Evolutionary conservation across 2,888 invertebrate species (phyloP).

Genomic region (Caenorhabditis sinica): DNA sequence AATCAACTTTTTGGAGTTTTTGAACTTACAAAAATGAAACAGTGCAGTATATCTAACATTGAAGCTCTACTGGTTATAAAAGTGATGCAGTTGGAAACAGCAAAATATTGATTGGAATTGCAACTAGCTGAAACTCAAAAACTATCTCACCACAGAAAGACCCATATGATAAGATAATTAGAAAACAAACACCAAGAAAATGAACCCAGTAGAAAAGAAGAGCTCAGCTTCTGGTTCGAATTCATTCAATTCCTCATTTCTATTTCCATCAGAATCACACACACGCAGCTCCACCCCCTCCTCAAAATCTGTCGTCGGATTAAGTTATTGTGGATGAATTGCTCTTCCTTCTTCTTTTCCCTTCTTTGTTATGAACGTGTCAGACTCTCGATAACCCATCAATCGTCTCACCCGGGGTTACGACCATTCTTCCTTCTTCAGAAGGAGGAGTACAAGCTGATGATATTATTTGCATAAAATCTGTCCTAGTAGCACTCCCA

Average conservation of each 20-base stretch:
- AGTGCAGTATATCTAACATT: too few relatives aligned
- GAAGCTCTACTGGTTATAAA: too few relatives aligned
- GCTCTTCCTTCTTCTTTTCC: neutral
- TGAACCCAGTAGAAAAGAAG: neutral
- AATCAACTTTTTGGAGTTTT: too few relatives aligned
- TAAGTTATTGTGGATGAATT: conserved; percentile 64
- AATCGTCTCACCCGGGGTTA: conserved; percentile 53
- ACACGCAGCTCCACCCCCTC: conserved; percentile 28
- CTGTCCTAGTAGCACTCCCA: conserved; percentile 28
- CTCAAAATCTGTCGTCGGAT: conserved; percentile 63
- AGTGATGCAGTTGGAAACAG: too few relatives aligned
- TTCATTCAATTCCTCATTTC: neutral
- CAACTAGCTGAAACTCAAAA: too few relatives aligned
- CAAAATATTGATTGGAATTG: too few relatives aligned
- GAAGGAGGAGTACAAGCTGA: conserved; percentile 43
- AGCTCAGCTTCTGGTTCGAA: neutral
- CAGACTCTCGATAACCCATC: conserved; percentile 64
- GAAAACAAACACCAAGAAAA: neutral
- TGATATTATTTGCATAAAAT: conserved; percentile 68
- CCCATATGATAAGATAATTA: too few relatives aligned
- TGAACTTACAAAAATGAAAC: too few relatives aligned
- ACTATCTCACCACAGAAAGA: too few relatives aligned
- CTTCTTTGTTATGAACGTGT: conserved; percentile 50
- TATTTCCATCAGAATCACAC: conserved; percentile 9
- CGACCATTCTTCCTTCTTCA: conserved; percentile 39